A percentile compares a stretch with the other conserved stretches of the same genome.
Evolutionary conservation across 2,113 vertebrate species (phyloP).

Genomic region (Marmota monax): DNA sequence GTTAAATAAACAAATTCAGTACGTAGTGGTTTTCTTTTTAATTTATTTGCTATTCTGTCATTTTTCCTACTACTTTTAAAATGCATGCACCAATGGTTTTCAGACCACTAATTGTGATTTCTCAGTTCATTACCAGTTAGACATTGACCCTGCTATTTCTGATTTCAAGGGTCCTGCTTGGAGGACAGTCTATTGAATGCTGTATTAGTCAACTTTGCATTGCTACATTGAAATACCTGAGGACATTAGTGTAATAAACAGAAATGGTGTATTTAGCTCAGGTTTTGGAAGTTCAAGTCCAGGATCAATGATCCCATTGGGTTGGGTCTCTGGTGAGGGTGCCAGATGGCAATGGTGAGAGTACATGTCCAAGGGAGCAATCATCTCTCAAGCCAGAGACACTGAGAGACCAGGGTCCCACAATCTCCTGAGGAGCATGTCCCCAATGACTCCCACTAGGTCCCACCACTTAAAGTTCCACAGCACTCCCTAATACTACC

Average conservation of each 20-base stretch:
- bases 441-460: neutral
- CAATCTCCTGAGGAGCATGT: neutral
- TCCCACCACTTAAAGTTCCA: neutral
- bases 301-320: neutral
- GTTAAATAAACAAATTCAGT: neutral
- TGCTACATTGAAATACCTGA: neutral
- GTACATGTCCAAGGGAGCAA: neutral
- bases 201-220: neutral
- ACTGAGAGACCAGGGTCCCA: neutral
- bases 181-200: neutral
- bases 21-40: conserved; percentile 19
- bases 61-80: neutral
- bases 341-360: neutral
- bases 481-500: neutral
- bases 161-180: conserved; percentile 11
- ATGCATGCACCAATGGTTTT: neutral
- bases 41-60: neutral
- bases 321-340: neutral
- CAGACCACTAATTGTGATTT: conserved; percentile 4
- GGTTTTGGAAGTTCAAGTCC: neutral
- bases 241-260: neutral
- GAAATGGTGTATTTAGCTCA: no score
- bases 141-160: neutral
- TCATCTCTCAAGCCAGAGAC: neutral
- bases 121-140: neutral